These are phyloP conservation scores for Eupithecia dodoneata DNA, from an alignment of 2,888 invertebrate species.

Conservation along the genomic window DNA sequence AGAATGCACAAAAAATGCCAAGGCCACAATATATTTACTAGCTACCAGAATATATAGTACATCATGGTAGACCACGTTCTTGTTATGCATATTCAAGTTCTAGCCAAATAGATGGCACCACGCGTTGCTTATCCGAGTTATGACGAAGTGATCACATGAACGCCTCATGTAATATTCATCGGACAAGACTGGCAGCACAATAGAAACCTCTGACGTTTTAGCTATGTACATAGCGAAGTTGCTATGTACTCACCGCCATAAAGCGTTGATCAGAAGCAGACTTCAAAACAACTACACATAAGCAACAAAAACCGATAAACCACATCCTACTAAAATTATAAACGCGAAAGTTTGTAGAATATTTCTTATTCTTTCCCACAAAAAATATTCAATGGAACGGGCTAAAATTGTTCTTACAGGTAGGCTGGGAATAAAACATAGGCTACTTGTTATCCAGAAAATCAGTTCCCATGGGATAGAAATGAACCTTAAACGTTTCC, in stretches of 20 bases:
- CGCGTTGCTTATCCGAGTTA: slow-evolving; percentile 59
- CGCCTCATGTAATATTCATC: slow-evolving; percentile 77
- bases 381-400: too few relatives aligned
- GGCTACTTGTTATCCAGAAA: too few relatives aligned
- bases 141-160: slow-evolving; percentile 72
- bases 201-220: slow-evolving; percentile 27
- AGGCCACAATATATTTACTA: not conserved
- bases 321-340: not conserved
- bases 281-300: not conserved
- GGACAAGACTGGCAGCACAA: slow-evolving; percentile 48
- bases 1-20: not conserved
- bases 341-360: too few relatives aligned
- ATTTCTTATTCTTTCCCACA: too few relatives aligned
- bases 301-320: not conserved
- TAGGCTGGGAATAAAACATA: too few relatives aligned
- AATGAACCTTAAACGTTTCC: too few relatives aligned
- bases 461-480: too few relatives aligned
- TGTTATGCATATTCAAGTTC: slow-evolving; percentile 62
- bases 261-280: not conserved
- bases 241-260: not conserved
- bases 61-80: slow-evolving; percentile 15
- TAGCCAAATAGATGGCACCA: slow-evolving; percentile 63
- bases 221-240: not conserved
- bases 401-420: too few relatives aligned
- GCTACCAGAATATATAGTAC: not conserved